Conservation (phyloP, 1,140 invertebrate genomes). For the Copidosoma floridanum region DNA sequence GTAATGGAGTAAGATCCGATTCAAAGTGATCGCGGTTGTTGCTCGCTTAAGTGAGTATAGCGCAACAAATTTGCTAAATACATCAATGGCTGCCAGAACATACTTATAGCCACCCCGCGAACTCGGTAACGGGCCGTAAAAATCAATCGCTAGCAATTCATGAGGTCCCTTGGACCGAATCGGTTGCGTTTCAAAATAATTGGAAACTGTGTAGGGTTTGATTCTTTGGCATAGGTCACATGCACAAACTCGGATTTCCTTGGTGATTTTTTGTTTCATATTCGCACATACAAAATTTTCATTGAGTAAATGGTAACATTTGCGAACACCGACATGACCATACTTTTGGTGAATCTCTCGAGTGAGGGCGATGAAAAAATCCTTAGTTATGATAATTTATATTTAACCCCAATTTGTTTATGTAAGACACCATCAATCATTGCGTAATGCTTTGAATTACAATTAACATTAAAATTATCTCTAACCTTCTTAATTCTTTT, state of each 20-base stretch:
- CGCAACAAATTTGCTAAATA: slow-evolving; percentile 49
- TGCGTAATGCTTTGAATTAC: no score
- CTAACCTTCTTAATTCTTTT: no score
- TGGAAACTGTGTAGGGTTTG: slow-evolving; percentile 4
- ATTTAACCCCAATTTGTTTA: no score
- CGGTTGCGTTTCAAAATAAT: slow-evolving; percentile 1
- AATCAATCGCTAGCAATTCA: slow-evolving; percentile 23
- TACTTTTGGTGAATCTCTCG: slow-evolving; percentile 27
- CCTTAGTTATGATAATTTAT: no score
- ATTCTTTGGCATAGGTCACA: slow-evolving; percentile 23
- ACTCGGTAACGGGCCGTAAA: slow-evolving; percentile 36
- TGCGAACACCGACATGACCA: slow-evolving; percentile 18
- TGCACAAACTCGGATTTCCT: not conserved
- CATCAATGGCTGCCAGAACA: slow-evolving; percentile 46
- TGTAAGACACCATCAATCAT: no score
- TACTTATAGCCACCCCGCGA: slow-evolving; percentile 47
- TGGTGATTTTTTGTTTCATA: not conserved
- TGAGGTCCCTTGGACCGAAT: not conserved
- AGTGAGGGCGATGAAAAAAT: no score
- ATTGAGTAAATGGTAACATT: not conserved
- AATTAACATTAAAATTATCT: no score
- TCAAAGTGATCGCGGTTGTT: slow-evolving; percentile 19
- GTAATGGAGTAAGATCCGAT: slow-evolving; percentile 17
- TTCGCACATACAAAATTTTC: slow-evolving; percentile 20
- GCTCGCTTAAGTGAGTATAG: slow-evolving; percentile 44